Base-by-base conservation (phyloP, 2,888 invertebrate species). In the Asteroscopus sphinx region DNA sequence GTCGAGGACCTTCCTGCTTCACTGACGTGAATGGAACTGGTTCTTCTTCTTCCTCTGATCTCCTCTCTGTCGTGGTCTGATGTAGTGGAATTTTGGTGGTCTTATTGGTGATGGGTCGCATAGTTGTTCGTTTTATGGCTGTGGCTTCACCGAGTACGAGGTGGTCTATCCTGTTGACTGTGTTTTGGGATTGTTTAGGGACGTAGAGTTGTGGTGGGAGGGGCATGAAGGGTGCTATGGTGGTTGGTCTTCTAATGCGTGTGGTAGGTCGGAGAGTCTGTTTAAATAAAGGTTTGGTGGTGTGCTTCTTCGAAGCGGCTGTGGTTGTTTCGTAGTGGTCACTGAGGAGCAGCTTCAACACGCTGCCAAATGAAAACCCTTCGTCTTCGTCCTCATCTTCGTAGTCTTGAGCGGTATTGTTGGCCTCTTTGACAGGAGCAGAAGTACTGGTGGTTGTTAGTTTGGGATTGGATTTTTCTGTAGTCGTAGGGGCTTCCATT, bases 351-450 rank as follows among this genome's bases (percentile, higher is more conserved):
- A 96, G 86, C 76, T 96, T 95, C 12, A 96, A 83, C 4, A 96
- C 95, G 74, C 94, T 95, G 48, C 95, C 96, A 17, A 96, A 93
- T 0, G 96, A 96, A 76, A 96, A 95, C 8, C 94, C 95, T 47
- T 93, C 94, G 3, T 94, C 90, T 7, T 90, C 90, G 15, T 89
- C n/a, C n/a, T n/a, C 90, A 7, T 91, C 90, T 33, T 92, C 91
- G 49, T 92, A 90, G 55, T 93, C 91, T 32, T 82, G 73, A 9
- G 87, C 80, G 40, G 76, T 79, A 37, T 76, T 78, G 9, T 73
- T 83, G 5, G 51, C 58, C 37, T 80, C 76, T 8, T 8, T 83
- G 49, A 86, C 79, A 41, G 93, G 90, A 16, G 79, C 62, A 41
- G 57, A 35, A 17, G 47, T 62, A 9, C 48, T 47, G 21, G 59